phyloP scores from a whole-genome alignment of 2,797 vertebrate species.

The Glossophaga mutica region DNA sequence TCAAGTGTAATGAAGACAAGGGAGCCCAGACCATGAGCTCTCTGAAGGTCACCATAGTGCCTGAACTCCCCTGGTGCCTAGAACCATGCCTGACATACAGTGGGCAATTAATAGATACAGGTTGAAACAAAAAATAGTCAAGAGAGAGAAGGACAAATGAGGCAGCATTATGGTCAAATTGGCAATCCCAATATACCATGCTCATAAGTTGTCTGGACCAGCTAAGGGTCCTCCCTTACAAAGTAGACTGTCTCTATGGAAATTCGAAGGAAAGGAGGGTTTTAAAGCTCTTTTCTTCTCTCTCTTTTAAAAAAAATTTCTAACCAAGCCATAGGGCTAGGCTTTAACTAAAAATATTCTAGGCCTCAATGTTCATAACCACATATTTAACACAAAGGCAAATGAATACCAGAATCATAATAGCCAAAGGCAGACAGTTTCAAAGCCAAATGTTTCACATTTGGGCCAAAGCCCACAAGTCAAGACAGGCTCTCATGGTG shows the following conservation, averaged over 20 bases:
- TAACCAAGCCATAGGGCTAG: not conserved
- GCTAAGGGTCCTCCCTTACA: not conserved
- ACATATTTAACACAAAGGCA: not conserved
- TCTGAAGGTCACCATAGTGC: not conserved
- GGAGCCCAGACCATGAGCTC: not conserved
- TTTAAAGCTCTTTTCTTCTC: not conserved
- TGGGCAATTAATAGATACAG: not conserved
- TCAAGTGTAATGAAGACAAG: not conserved
- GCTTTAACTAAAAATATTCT: not conserved
- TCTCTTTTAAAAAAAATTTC: not conserved
- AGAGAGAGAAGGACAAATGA: not conserved
- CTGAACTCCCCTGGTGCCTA: not conserved
- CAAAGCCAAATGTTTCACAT: not conserved
- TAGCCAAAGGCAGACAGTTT: not conserved
- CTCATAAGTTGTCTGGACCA: accelerated
- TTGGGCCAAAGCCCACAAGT: not conserved
- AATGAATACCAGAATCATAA: not conserved
- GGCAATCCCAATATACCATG: accelerated
- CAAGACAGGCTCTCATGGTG: not conserved
- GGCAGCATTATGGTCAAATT: not conserved
- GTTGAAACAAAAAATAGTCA: not conserved
- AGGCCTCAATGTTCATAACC: not conserved
- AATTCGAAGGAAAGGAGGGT: not conserved
- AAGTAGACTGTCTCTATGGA: not conserved
- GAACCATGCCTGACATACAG: not conserved